Conservation (phyloP, 2,797 vertebrate genomes). For the Notoglanidium macrostoma region DNA sequence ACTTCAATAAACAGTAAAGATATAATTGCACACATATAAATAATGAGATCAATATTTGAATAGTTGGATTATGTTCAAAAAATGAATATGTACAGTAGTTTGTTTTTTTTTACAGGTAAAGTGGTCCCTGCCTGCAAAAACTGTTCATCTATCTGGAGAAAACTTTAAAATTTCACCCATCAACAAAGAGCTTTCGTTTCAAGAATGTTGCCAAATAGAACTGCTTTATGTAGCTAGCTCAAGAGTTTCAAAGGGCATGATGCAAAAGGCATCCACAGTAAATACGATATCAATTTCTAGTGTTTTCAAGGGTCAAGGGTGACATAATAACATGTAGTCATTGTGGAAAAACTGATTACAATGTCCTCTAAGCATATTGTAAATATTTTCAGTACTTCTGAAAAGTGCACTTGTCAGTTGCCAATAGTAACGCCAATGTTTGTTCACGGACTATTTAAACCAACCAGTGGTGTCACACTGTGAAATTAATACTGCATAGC, state of each 20-base stretch:
- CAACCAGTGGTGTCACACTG: background rate
- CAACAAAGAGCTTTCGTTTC: background rate
- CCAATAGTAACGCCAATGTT: background rate
- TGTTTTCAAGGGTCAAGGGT: background rate
- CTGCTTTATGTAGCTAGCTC: background rate
- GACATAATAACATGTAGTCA: background rate
- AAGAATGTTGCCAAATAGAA: background rate
- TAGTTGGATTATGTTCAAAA: background rate
- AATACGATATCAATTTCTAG: background rate
- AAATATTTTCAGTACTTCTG: conserved; percentile 1
- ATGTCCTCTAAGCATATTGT: background rate
- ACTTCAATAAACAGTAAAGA: background rate
- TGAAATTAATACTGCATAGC: background rate
- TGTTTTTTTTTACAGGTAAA: background rate
- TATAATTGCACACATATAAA: background rate
- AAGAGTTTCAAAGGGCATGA: background rate
- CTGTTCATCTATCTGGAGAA: background rate
- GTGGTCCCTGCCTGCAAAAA: background rate
- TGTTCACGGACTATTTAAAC: background rate
- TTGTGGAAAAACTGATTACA: background rate
- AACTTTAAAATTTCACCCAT: background rate
- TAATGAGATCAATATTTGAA: background rate
- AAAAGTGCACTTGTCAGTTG: conserved; percentile 3
- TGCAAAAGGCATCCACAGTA: background rate
- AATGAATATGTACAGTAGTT: background rate